Base-by-base conservation (phyloP, 2,888 invertebrate genomes). In the Heliconius erato region DNA sequence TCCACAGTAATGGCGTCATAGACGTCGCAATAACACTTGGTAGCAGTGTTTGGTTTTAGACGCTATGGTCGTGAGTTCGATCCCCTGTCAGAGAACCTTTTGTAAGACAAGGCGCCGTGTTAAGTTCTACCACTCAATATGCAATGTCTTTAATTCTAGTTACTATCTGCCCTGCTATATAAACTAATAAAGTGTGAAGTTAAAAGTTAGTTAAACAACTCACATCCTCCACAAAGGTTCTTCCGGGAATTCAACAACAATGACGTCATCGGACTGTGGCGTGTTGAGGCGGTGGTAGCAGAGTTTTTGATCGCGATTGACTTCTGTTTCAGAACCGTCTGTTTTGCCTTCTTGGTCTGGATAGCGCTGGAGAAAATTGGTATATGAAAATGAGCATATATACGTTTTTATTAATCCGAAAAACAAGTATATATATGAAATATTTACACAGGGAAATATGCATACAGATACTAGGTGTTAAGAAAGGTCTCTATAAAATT, bases 171-270 rank as follows among this genome's bases (percentile, higher is more conserved):
- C 5, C 49, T 16, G 16, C 5, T 16, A 16, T 49, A 16, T 5
- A 16, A 16, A 16, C 5, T 54, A 9, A 35, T 54, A 54, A 54
- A 35, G 35, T 35, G 16, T 26, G 9, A 26, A 44, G n/a, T 12
- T n/a, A 72, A 23, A 74, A 9, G 19, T 23, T 44, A 7, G 0
- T 35, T 26, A 32, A 79, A 95, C 97, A 77, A 95, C 97, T 96
- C 92, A 99, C 98, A 98, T 98, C 96, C 98, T 97, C 97, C 98
- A 98, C n/a, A 97, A 95, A 1, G 99, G 99, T 90, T 99, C 97
- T 74, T 99, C 98, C 0, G 98, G 98, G 94, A 99, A 99, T 91
- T 99, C 98, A 0, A 98, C 98, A 19, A 98, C 98, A 77, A 99
- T 93, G 71, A 99, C 96, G 95, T 99, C 99, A 79, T 98, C 97